These are phyloP conservation scores for Luperina nickerlii DNA, from an alignment of 2,888 invertebrate genomes.

Conservation along the genomic window DNA sequence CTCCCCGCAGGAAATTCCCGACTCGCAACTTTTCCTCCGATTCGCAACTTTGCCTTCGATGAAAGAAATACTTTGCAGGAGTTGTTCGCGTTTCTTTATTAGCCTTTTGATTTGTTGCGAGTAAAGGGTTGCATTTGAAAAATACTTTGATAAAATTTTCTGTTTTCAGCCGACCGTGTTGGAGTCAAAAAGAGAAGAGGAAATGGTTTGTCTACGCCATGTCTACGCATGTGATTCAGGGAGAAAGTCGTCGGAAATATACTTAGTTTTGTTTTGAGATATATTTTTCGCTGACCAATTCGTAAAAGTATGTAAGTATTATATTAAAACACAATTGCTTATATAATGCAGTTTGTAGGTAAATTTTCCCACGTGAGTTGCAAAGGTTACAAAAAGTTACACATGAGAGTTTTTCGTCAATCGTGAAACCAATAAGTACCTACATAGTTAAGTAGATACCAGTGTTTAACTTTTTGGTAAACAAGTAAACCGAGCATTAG, in stretches of 20 bases:
- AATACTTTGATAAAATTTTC: conserved; percentile 54
- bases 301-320: background rate
- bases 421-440: too few species aligned
- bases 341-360: background rate
- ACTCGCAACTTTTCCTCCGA: conserved; percentile 75
- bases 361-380: background rate
- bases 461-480: background rate
- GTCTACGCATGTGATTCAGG: conserved; percentile 9
- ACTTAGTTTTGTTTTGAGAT: background rate
- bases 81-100: conserved; percentile 79
- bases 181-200: conserved; percentile 24
- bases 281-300: background rate
- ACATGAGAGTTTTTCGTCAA: background rate
- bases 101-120: conserved; percentile 76
- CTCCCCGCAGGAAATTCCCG: conserved; percentile 78
- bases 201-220: conserved; percentile 20
- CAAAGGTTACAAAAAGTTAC: background rate
- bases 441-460: background rate
- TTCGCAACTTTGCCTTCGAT: conserved; percentile 76
- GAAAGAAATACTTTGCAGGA: conserved; percentile 84
- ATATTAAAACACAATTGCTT: background rate
- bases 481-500: background rate
- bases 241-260: background rate
- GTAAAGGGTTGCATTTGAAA: conserved; percentile 67
- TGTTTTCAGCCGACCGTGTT: conserved; percentile 32